Evolutionary conservation across 2,797 vertebrate genomes (phyloP).

Genomic region (Bufotes viridis): DNA sequence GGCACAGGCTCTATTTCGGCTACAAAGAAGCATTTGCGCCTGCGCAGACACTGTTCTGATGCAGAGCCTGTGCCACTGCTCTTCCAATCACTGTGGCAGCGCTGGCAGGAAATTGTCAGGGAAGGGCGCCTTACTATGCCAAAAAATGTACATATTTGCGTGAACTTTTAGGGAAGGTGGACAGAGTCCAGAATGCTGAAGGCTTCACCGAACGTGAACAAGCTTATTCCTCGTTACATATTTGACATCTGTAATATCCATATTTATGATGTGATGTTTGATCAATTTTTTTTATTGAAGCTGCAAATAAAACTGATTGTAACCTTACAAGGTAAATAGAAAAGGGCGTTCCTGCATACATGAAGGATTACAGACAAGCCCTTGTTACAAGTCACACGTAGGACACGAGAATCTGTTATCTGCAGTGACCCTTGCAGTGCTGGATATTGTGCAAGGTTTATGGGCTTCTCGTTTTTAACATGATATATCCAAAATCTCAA

Average conservation of each 20-base stretch:
- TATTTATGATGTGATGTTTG: conserved; percentile 10
- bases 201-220: background rate
- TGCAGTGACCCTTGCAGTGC: background rate
- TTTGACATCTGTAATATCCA: background rate
- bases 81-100: too few relatives aligned
- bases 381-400: background rate
- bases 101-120: too few relatives aligned
- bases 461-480: background rate
- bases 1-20: too few relatives aligned
- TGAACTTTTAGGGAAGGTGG: background rate
- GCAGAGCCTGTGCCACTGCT: too few relatives aligned
- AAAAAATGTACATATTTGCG: background rate
- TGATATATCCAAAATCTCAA: background rate
- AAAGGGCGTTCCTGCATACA: background rate
- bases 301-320: background rate
- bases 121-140: too few relatives aligned
- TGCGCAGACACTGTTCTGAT: too few relatives aligned
- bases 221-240: background rate
- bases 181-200: background rate
- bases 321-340: background rate
- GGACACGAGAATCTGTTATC: background rate
- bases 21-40: too few relatives aligned
- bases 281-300: background rate
- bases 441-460: background rate
- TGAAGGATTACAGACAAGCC: background rate